phyloP scores from a whole-genome alignment of 2,888 invertebrate genomes.

The Meghimatium bilineatum region DNA sequence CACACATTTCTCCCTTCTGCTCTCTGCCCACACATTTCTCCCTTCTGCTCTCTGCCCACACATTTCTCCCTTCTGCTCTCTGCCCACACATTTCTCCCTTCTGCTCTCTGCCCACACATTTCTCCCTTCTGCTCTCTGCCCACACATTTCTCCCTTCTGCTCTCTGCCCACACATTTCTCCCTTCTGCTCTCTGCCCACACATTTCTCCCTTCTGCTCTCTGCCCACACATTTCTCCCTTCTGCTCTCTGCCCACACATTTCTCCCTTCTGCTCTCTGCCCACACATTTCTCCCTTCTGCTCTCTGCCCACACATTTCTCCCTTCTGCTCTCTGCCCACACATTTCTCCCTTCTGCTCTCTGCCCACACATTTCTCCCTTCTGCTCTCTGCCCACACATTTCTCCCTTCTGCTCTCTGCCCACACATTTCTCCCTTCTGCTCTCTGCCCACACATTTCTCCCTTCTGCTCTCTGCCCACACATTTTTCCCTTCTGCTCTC shows the following conservation, averaged over 20 bases:
- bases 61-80: conserved; percentile 1
- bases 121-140: not conserved
- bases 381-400: not conserved
- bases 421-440: not conserved
- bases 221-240: not conserved
- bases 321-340: not conserved
- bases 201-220: not conserved
- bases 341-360: not conserved
- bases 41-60: not conserved
- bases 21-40: not conserved
- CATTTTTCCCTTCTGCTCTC: not conserved
- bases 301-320: not conserved
- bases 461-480: conserved; percentile 5
- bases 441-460: not conserved
- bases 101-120: not conserved
- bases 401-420: not conserved
- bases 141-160: not conserved
- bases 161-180: not conserved
- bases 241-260: not conserved
- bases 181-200: not conserved
- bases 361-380: not conserved
- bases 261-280: not conserved
- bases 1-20: not conserved
- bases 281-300: not conserved
- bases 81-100: not conserved